Evolutionary conservation across 1,140 invertebrate species (phyloP).

Genomic region (Lepidurus apus): DNA sequence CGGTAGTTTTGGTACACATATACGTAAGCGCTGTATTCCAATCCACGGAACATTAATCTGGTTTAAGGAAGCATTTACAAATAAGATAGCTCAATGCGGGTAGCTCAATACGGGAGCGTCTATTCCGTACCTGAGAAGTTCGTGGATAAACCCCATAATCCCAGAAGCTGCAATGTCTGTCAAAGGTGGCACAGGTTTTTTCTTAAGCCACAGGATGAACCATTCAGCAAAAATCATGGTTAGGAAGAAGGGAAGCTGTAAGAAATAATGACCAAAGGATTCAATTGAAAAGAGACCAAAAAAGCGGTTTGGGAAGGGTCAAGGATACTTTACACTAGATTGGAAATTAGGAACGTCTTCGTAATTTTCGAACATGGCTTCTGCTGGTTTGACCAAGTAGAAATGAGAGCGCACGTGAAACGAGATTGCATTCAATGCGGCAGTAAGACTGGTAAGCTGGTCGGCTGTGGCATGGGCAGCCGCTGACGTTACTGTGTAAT

Average conservation of each 20-base stretch:
- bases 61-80: too few relatives aligned
- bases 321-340: background rate
- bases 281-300: background rate
- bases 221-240: background rate
- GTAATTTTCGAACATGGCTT: background rate
- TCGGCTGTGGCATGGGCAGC: too few relatives aligned
- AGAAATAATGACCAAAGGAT: background rate
- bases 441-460: too few relatives aligned
- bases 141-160: background rate
- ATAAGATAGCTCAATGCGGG: too few relatives aligned
- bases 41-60: background rate
- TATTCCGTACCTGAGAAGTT: background rate
- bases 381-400: slow-evolving; percentile 18
- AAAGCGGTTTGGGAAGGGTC: background rate
- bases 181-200: background rate
- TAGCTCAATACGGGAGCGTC: too few relatives aligned
- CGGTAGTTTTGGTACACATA: slow-evolving; percentile 46
- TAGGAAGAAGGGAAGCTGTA: background rate
- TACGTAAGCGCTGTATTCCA: slow-evolving; percentile 39
- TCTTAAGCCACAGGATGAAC: background rate
- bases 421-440: background rate
- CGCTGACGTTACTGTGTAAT: too few relatives aligned
- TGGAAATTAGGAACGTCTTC: background rate
- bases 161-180: background rate
- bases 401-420: background rate